These are phyloP conservation scores for Lepidochitona cinerea DNA, from an alignment of 2,888 invertebrate genomes.

Conservation along the genomic window DNA sequence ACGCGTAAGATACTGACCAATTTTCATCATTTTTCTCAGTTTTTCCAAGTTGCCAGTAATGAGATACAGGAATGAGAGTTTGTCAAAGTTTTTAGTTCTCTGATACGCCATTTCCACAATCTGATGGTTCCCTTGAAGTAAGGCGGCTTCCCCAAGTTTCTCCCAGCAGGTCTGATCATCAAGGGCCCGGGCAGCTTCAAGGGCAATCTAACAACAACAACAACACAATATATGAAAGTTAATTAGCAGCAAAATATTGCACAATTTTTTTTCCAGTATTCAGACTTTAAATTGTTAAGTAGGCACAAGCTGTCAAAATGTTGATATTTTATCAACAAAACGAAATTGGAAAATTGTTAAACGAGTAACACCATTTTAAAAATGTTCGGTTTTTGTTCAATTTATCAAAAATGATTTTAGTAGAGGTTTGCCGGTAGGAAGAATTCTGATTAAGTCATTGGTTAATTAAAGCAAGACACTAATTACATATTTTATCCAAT, in stretches of 20 bases:
- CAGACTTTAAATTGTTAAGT: too few species aligned
- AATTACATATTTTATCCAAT: too few species aligned
- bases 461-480: too few species aligned
- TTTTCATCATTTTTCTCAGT: constrained; percentile 98
- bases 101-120: constrained; percentile 99
- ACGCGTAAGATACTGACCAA: constrained; percentile 75
- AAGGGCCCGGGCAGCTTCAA: constrained; percentile 94
- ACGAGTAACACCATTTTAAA: too few species aligned
- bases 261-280: too few species aligned
- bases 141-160: constrained; percentile 91
- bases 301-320: too few species aligned
- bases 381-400: too few species aligned
- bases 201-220: constrained; percentile 76
- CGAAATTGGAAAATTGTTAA: not conserved
- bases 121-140: constrained; percentile 82
- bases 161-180: constrained; percentile 98
- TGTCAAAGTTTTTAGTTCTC: constrained; percentile 99
- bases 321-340: not conserved
- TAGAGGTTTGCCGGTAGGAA: too few species aligned
- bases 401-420: too few species aligned
- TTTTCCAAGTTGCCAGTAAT: constrained; percentile 99
- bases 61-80: constrained; percentile 96
- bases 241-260: too few species aligned
- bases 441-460: too few species aligned
- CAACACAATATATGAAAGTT: too few species aligned